phyloP scores from a whole-genome alignment of 2,888 invertebrate species.

The Euzophera pinguis region DNA sequence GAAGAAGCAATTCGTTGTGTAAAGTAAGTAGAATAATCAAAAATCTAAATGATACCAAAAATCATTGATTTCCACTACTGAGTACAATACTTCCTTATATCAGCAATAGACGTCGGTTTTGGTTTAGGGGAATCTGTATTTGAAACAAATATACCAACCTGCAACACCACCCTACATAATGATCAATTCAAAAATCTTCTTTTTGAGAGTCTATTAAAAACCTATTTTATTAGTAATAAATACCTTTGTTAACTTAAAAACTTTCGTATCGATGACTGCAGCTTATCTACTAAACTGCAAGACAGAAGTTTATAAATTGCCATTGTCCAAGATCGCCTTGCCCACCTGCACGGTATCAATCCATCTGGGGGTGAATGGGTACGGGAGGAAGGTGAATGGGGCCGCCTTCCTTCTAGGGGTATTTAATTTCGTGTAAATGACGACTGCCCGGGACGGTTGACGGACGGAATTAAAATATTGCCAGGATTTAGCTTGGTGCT shows the following conservation, averaged over 20 bases:
- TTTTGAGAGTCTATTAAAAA: no score
- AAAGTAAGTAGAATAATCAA: no score
- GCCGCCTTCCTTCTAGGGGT: slow-evolving; percentile 31
- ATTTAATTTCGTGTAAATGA: slow-evolving; percentile 77
- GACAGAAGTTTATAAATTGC: slow-evolving; percentile 58
- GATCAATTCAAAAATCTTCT: no score
- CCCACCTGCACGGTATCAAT: slow-evolving; percentile 76
- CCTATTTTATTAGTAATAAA: no score
- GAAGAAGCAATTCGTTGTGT: no score
- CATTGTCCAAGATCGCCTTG: slow-evolving; percentile 58
- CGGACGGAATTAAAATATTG: slow-evolving; percentile 17
- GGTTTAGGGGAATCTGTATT: no score
- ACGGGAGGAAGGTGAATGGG: slow-evolving; percentile 23
- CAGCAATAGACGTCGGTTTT: no score
- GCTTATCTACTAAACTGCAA: slow-evolving; percentile 27
- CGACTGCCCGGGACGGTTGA: slow-evolving; percentile 38
- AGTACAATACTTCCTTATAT: no score
- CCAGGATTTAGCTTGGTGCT: slow-evolving; percentile 4
- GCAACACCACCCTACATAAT: no score
- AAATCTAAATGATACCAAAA: no score
- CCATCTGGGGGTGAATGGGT: slow-evolving; percentile 55
- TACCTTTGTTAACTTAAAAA: neutral
- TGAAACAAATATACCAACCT: no score
- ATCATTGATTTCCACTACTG: no score
- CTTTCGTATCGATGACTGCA: neutral